phyloP scores from a whole-genome alignment of 2,888 invertebrate species.

The Andrena bicolor region DNA sequence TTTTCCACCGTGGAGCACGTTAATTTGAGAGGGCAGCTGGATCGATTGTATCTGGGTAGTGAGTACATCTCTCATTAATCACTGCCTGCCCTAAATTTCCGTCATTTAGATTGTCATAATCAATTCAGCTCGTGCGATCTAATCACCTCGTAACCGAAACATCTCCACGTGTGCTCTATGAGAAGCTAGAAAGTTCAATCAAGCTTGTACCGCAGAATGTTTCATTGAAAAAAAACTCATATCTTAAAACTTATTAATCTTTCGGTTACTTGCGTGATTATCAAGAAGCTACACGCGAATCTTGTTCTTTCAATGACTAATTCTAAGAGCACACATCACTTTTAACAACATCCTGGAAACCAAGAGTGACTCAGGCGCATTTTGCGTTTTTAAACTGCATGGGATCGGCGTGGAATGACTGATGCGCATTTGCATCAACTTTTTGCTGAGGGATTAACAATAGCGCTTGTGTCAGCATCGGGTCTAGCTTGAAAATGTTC shows the following conservation, averaged over 20 bases:
- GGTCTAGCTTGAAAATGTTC: conserved; percentile 48
- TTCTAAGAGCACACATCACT: conserved; percentile 1
- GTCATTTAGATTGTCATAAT: conserved; percentile 2
- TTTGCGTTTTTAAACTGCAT: not conserved
- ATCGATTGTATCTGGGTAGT: conserved; percentile 39
- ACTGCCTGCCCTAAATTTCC: conserved; percentile 43
- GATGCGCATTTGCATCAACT: conserved; percentile 4
- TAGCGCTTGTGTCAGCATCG: conserved; percentile 52
- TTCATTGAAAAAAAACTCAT: no score
- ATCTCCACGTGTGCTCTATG: no score
- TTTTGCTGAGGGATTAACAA: conserved; percentile 49
- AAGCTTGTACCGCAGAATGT: no score
- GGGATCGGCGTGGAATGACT: not conserved
- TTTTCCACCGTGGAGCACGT: not conserved
- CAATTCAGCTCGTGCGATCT: not conserved
- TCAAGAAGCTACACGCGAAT: not conserved
- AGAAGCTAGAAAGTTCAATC: no score
- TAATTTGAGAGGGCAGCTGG: conserved; percentile 29
- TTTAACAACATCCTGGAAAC: not conserved
- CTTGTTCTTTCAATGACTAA: not conserved
- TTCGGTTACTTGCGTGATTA: no score
- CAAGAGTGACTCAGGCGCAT: conserved; percentile 10
- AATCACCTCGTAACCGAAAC: not conserved
- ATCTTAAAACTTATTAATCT: no score
- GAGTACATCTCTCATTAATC: conserved; percentile 30